Percentiles rank a stretch among this genome's conserved stretches.
Evolutionary conservation across 1,140 invertebrate species (phyloP).

Genomic region (Homarus americanus): DNA sequence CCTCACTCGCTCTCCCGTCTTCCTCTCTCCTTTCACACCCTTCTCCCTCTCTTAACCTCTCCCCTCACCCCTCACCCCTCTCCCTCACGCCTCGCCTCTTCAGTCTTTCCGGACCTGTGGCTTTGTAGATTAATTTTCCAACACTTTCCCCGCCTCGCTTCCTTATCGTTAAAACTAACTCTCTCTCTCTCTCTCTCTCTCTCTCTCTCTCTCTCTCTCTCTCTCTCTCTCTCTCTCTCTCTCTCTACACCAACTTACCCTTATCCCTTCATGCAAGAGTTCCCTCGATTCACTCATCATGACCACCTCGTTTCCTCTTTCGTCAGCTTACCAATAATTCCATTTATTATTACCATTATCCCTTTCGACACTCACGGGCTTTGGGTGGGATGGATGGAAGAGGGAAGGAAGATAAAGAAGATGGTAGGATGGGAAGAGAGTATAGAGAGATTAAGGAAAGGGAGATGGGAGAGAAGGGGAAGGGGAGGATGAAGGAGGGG

Average conservation of each 20-base stretch:
- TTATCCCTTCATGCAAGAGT: not conserved
- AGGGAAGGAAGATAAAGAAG: too few species aligned
- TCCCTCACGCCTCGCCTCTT: too few species aligned
- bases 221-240: constrained; percentile 16
- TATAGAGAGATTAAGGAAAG: constrained; percentile 5
- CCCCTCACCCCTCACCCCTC: too few species aligned
- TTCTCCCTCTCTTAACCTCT: too few species aligned
- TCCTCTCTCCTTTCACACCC: too few species aligned
- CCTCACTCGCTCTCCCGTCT: too few species aligned
- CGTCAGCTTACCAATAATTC: not conserved
- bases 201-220: constrained; percentile 33
- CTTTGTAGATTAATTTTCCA: not conserved
- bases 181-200: constrained; percentile 3
- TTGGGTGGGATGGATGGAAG: not conserved
- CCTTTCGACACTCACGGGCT: not conserved
- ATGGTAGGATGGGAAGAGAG: too few species aligned
- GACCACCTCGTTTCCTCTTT: not conserved
- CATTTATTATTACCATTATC: constrained; percentile 4
- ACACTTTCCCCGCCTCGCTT: not conserved
- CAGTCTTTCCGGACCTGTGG: too few species aligned
- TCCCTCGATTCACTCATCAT: not conserved
- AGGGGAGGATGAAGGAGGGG: too few species aligned
- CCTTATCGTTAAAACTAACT: too few species aligned
- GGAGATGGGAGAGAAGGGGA: too few species aligned
- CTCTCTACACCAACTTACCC: too few species aligned